phyloP scores from a whole-genome alignment of 1,140 invertebrate genomes.

The Trichonephila clavata region DNA sequence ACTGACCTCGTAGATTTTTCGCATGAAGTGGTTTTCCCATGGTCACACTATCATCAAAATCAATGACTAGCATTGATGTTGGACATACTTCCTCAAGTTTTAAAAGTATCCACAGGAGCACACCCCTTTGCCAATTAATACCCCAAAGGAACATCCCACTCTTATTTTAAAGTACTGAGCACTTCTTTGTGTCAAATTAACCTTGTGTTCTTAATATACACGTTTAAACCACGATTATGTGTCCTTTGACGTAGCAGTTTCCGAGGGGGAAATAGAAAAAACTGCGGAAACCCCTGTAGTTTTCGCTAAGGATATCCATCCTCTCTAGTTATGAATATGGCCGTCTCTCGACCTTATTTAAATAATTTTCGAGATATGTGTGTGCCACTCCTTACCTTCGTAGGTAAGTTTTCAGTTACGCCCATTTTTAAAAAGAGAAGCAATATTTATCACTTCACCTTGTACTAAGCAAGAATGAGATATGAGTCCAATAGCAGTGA shows the following conservation, averaged over 20 bases:
- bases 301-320: not conserved
- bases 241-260: not conserved
- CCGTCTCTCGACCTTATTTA: not conserved
- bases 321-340: not conserved
- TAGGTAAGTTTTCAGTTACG: not conserved
- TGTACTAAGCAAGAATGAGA: not conserved
- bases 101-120: not conserved
- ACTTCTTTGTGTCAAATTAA: not conserved
- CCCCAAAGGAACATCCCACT: not conserved
- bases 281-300: not conserved
- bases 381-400: slow-evolving; percentile 9
- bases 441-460: not conserved
- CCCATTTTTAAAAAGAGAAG: slow-evolving; percentile 22
- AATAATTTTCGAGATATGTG: slow-evolving; percentile 9
- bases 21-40: not conserved
- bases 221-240: not conserved
- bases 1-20: not conserved
- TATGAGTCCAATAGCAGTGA: not conserved
- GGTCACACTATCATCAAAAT: not conserved
- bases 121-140: not conserved
- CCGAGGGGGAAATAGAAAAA: not conserved
- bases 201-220: not conserved
- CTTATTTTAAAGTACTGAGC: not conserved
- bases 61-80: not conserved
- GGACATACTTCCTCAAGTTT: not conserved